phyloP scores from a whole-genome alignment of 1,140 invertebrate genomes.

The Varroa destructor region DNA sequence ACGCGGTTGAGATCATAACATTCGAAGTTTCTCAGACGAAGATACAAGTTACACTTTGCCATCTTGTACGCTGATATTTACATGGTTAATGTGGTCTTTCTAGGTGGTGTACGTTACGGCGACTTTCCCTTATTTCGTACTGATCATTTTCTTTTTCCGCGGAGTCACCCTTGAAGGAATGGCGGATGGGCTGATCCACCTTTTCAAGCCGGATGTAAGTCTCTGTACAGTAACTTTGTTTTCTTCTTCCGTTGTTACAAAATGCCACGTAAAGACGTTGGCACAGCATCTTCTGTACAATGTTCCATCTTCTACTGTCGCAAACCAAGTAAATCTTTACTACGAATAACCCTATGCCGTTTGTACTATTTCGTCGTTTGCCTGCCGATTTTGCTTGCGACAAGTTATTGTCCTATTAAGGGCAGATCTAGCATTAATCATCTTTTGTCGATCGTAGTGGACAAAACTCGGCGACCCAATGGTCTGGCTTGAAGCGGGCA shows the following conservation, averaged over 20 bases:
- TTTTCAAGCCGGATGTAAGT: constrained; percentile 71
- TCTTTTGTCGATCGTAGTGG: constrained; percentile 43
- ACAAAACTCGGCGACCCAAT: constrained; percentile 57
- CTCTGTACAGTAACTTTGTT: not conserved
- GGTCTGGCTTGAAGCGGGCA: constrained; percentile 90
- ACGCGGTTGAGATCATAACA: too few relatives aligned
- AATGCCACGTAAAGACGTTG: not conserved
- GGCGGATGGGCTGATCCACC: constrained; percentile 68
- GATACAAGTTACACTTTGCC: too few relatives aligned
- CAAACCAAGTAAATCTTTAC: too few relatives aligned
- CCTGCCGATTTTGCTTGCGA: too few relatives aligned
- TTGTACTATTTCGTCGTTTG: too few relatives aligned
- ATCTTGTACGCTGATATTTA: too few relatives aligned
- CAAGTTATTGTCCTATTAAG: too few relatives aligned
- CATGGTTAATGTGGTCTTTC: constrained; percentile 11
- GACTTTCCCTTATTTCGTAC: constrained; percentile 84
- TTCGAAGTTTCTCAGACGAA: too few relatives aligned
- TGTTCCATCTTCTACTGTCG: not conserved
- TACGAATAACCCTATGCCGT: too few relatives aligned
- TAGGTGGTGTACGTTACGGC: constrained; percentile 85
- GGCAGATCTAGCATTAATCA: too few relatives aligned
- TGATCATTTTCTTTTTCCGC: constrained; percentile 87
- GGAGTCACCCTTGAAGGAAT: constrained; percentile 80
- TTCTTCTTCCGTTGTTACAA: not conserved
- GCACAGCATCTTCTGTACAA: not conserved